Evolutionary conservation across 23 tunicate species (phyloP), one percentile per base, ranked within the genome.

Genomic region (Ciona savignyi): DNA sequence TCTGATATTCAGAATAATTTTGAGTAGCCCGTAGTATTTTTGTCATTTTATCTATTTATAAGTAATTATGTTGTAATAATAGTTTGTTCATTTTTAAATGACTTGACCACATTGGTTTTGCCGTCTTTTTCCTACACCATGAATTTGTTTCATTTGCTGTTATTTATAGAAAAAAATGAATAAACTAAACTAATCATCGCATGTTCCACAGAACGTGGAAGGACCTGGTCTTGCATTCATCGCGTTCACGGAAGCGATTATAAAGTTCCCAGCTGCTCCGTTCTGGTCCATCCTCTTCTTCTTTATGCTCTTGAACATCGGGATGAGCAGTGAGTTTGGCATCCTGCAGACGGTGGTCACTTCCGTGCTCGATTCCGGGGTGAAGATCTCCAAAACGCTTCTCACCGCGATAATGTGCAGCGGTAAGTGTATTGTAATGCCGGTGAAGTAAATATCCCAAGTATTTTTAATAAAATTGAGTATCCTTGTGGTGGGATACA

Each of bases 141-240:
- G n/a, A n/a, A n/a, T n/a, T n/a, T n/a, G n/a, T 42, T 42, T 15
- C 9, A 15, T 42, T 42, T 9, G 9, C 56, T 42, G 15, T 6
- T 42, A 42, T 42, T 9, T 42, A 15, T 42, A 42, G 15, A 42
- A 15, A 42, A 42, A 42, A 42, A 42, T 42, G 56, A 15, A 42
- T 42, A n/a, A n/a, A 9, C 56, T 42, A 42, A 42, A 9, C 56
- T 6, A 42, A 42, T 42, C 56, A 42, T 42, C 15, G 56, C 15
- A 15, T 42, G 25, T 32, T 0, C 30, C 70, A 15, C 78, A 91
- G 97, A 60, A 86, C 32, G 97, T 89, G 23, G 86, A 80, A 80
- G 97, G 97, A 3, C 80, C 92, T 4, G 97, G 97, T 4, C 74
- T 91, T 2, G 97, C 97, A 15, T 91, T 91, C 76, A 91, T 91